Conservation (phyloP, 30 jellyfish, hydroid and myxozoan species). For the Aurelia sp. region DNA sequence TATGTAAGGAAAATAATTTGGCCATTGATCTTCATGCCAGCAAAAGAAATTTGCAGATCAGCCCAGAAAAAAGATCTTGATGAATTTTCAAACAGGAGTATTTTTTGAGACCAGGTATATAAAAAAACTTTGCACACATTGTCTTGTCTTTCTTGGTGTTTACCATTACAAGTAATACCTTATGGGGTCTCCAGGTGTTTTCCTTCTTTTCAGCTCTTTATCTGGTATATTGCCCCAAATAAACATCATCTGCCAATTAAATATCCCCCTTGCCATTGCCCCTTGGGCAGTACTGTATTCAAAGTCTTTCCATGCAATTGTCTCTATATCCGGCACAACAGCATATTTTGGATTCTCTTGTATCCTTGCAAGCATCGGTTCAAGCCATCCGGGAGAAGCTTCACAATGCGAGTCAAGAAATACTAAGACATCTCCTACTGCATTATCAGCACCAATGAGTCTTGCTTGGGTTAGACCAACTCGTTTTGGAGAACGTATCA, state of each 20-base stretch:
- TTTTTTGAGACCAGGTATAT: background rate
- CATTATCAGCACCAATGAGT: constrained; percentile 92
- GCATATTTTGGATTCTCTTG: constrained; percentile 80
- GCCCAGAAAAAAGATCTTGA: too few relatives aligned
- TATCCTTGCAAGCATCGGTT: constrained; percentile 89
- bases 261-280: constrained; percentile 81
- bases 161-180: constrained; percentile 31
- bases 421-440: constrained; percentile 93
- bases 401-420: constrained; percentile 98
- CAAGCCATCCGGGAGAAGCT: constrained; percentile 95
- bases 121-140: background rate
- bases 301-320: constrained; percentile 85
- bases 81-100: too few relatives aligned
- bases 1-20: too few relatives aligned
- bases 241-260: constrained; percentile 96
- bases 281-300: constrained; percentile 86
- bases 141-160: background rate
- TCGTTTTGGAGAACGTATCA: constrained; percentile 88
- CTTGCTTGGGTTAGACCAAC: constrained; percentile 98
- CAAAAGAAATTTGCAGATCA: background rate
- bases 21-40: background rate
- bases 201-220: constrained; percentile 80
- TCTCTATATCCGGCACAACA: constrained; percentile 97
- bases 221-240: constrained; percentile 97
- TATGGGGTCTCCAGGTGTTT: constrained; percentile 79